Conservation (phyloP, 1,140 invertebrate species). For the Brachionus calyciflorus region DNA sequence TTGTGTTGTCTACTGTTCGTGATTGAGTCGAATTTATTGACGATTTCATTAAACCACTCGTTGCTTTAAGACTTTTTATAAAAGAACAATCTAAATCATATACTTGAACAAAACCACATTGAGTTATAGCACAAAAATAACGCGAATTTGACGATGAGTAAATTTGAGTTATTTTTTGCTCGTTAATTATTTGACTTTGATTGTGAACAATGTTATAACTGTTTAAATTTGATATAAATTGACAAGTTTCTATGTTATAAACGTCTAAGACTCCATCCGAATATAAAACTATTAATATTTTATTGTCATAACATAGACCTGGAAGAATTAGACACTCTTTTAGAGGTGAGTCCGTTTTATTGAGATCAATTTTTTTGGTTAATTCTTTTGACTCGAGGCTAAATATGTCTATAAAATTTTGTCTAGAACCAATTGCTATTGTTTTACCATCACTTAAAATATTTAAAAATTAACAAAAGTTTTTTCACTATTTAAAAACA, state of each 20-base stretch:
- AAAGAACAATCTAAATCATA: slow-evolving; percentile 34
- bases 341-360: not conserved
- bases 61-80: slow-evolving; percentile 36
- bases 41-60: slow-evolving; percentile 34
- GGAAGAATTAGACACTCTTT: slow-evolving; percentile 41
- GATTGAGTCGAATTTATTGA: slow-evolving; percentile 10
- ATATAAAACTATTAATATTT: slow-evolving; percentile 11
- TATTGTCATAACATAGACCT: slow-evolving; percentile 23
- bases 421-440: not conserved
- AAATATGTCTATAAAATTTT: slow-evolving; percentile 17
- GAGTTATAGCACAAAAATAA: slow-evolving; percentile 28
- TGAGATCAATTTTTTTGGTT: not conserved
- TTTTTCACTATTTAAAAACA: too few species aligned
- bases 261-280: slow-evolving; percentile 1
- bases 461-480: too few species aligned
- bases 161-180: slow-evolving; percentile 39
- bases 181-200: slow-evolving; percentile 36
- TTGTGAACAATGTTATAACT: slow-evolving; percentile 28
- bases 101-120: slow-evolving; percentile 20
- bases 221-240: not conserved
- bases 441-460: slow-evolving; percentile 34
- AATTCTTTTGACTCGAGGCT: slow-evolving; percentile 12
- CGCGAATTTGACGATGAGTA: slow-evolving; percentile 24
- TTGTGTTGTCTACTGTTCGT: not conserved
- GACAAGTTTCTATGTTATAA: slow-evolving; percentile 30